Percentiles rank a stretch among this genome's conserved stretches.
phyloP scores from a whole-genome alignment of 1,140 invertebrate species.

The Helicoverpa armigera region DNA sequence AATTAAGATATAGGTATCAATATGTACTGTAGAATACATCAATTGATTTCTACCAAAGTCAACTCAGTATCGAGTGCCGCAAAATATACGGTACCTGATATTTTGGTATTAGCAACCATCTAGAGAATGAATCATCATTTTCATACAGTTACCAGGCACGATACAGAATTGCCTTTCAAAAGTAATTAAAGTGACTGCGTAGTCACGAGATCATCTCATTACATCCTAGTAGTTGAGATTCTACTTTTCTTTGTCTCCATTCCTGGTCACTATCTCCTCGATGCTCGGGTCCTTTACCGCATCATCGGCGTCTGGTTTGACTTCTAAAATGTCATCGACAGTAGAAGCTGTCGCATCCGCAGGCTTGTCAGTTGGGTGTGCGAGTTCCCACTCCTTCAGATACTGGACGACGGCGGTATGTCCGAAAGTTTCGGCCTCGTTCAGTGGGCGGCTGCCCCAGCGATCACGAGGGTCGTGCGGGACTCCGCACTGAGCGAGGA shows the following conservation, averaged over 20 bases:
- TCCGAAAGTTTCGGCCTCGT: slow-evolving; percentile 95
- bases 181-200: slow-evolving; percentile 10
- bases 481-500: slow-evolving; percentile 94
- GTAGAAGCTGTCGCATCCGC: slow-evolving; percentile 57
- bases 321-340: slow-evolving; percentile 81
- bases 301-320: slow-evolving; percentile 74
- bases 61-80: slow-evolving; percentile 2
- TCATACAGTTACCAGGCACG: not conserved
- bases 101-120: not conserved
- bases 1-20: not conserved
- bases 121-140: not conserved
- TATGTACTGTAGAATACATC: not conserved
- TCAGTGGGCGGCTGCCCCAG: slow-evolving; percentile 95
- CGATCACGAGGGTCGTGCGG: slow-evolving; percentile 93
- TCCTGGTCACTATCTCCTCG: slow-evolving; percentile 80
- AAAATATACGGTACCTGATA: not conserved
- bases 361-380: slow-evolving; percentile 70
- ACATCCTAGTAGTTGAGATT: slow-evolving; percentile 20
- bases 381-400: slow-evolving; percentile 89
- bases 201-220: slow-evolving; percentile 42
- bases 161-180: slow-evolving; percentile 2
- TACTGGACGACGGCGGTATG: slow-evolving; percentile 93
- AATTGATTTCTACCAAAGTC: slow-evolving; percentile 3
- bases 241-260: slow-evolving; percentile 81
- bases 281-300: slow-evolving; percentile 81